Evolutionary conservation across 2,888 invertebrate genomes (phyloP).

Genomic region (Leptogaster cylindrica): DNA sequence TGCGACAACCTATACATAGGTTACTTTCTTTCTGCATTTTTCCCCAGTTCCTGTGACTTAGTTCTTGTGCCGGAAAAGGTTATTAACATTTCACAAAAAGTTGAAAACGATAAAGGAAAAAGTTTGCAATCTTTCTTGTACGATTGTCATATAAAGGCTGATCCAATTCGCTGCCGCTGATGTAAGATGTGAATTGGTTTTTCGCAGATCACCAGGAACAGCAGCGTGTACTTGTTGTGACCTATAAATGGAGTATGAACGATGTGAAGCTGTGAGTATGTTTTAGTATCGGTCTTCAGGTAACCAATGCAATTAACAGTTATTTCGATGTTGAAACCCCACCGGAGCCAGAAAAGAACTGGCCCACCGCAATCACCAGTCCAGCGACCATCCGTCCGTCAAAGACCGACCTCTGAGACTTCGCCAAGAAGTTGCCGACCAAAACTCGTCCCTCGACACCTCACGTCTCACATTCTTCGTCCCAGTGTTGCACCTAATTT

Average conservation of each 20-base stretch:
- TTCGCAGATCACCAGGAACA: not conserved
- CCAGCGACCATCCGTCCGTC: too few species aligned
- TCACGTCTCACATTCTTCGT: not conserved
- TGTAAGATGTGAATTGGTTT: slow-evolving; percentile 18
- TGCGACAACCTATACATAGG: too few species aligned
- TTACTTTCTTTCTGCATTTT: too few species aligned
- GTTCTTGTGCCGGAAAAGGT: not conserved
- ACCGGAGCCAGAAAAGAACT: not conserved
- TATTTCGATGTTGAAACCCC: slow-evolving; percentile 10
- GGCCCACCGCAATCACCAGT: too few species aligned
- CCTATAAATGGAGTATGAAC: slow-evolving; percentile 39
- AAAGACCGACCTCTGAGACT: not conserved
- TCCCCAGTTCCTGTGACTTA: not conserved
- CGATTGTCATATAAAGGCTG: not conserved
- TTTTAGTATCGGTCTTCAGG: slow-evolving; percentile 15
- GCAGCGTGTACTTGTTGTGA: slow-evolving; percentile 4
- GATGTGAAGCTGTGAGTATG: slow-evolving; percentile 38
- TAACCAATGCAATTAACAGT: slow-evolving; percentile 24
- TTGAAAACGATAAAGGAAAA: too few species aligned
- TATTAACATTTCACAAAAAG: slow-evolving; percentile 9
- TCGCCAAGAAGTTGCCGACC: not conserved
- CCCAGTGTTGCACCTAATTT: not conserved
- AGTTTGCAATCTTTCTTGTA: not conserved
- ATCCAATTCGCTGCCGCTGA: slow-evolving; percentile 4
- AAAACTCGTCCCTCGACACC: not conserved